Conservation (phyloP, 2,797 vertebrate species). For the Lophius americanus region DNA sequence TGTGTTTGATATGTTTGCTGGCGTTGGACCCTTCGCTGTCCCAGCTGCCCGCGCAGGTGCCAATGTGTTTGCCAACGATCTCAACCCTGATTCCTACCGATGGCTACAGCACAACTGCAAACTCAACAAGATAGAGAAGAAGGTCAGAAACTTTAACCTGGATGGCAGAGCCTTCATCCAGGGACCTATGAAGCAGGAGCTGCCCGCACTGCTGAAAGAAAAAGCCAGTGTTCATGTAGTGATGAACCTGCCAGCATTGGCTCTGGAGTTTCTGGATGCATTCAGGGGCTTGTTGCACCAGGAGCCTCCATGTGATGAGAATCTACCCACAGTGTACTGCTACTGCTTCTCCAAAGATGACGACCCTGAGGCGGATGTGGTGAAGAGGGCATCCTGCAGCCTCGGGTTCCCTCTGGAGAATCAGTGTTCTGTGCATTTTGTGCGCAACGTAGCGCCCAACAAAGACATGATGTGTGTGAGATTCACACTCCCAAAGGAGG, state of each 20-base stretch:
- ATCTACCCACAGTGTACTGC: constrained; percentile 89
- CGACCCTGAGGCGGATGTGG: constrained; percentile 82
- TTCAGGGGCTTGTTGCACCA: constrained; percentile 85
- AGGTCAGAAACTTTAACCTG: constrained; percentile 87
- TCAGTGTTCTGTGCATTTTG: constrained; percentile 85
- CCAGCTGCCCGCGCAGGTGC: constrained; percentile 89
- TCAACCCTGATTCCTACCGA: constrained; percentile 92
- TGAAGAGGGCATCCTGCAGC: constrained; percentile 78
- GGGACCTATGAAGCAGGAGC: constrained; percentile 86
- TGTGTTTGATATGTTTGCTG: constrained; percentile 93
- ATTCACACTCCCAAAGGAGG: constrained; percentile 85
- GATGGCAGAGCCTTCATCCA: constrained; percentile 92
- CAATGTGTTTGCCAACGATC: constrained; percentile 91
- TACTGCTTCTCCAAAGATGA: constrained; percentile 93
- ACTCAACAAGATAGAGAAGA: constrained; percentile 90
- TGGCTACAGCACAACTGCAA: constrained; percentile 95
- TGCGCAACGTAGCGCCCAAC: constrained; percentile 94
- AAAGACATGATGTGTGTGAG: constrained; percentile 97
- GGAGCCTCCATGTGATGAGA: constrained; percentile 36
- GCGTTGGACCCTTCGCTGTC: constrained; percentile 93
- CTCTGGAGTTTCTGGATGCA: constrained; percentile 89
- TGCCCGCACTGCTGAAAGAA: constrained; percentile 79
- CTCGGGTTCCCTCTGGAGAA: constrained; percentile 83
- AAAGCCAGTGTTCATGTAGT: constrained; percentile 83
- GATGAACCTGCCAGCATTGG: constrained; percentile 95